Evolutionary conservation across 2,113 vertebrate genomes (phyloP).

Genomic region (Indri indri): DNA sequence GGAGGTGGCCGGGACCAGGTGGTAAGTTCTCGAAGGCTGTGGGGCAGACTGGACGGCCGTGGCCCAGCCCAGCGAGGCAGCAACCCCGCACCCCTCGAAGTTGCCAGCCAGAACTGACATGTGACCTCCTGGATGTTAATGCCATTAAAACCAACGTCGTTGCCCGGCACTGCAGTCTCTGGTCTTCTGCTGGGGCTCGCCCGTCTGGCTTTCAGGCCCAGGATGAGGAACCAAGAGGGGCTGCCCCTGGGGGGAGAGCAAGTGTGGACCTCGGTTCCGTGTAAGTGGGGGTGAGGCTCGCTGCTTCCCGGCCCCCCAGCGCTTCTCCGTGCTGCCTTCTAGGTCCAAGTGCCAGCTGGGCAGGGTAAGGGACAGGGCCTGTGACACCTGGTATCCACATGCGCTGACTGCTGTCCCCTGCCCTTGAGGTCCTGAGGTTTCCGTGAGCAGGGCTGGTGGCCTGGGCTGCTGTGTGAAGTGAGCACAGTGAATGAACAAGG

Average conservation of each 20-base stretch:
- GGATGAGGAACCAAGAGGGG: not conserved
- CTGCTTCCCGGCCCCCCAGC: not conserved
- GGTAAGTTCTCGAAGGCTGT: conserved; percentile 20
- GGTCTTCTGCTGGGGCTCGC: conserved; percentile 3
- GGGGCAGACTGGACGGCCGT: not conserved
- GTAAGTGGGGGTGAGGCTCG: not conserved
- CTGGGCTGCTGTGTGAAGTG: no score
- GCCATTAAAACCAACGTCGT: conserved; percentile 83
- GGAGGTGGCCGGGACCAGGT: not conserved
- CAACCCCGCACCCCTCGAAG: conserved; percentile 22
- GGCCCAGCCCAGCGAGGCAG: not conserved
- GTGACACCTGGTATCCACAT: not conserved
- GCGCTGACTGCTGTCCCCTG: not conserved
- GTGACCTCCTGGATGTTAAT: conserved; percentile 79
- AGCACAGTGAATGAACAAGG: not conserved
- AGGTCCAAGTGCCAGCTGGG: not conserved
- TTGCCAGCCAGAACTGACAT: conserved; percentile 69
- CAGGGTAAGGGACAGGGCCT: not conserved
- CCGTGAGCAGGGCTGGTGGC: not conserved
- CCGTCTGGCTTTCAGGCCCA: not conserved
- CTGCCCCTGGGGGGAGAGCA: not conserved
- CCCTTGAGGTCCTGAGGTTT: not conserved
- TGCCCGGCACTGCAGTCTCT: conserved; percentile 24
- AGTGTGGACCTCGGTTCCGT: not conserved
- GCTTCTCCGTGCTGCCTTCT: fast-evolving